A percentile compares a stretch with the other conserved stretches of the same genome.
These are phyloP conservation scores for Prosapia bicincta DNA, from an alignment of 2,888 invertebrate genomes.

Conservation along the genomic window DNA sequence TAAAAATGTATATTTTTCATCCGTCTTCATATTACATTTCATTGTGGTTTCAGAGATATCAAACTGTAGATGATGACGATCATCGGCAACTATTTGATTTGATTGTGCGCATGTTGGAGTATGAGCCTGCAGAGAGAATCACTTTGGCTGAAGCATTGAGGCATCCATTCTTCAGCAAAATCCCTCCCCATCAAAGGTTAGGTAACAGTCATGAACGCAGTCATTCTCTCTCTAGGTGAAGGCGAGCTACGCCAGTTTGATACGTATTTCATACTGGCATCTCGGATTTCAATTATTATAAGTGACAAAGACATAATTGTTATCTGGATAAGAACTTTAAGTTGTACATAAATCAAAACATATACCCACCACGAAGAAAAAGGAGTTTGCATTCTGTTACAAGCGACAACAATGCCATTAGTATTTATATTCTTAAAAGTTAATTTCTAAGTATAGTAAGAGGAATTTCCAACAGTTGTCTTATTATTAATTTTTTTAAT, in stretches of 20 bases:
- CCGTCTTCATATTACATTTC: too few species aligned
- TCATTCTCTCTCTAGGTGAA: conserved; percentile 50
- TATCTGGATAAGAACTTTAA: not conserved
- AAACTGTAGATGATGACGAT: conserved; percentile 83
- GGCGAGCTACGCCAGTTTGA: conserved; percentile 29
- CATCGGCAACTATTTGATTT: conserved; percentile 92
- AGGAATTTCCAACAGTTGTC: not conserved
- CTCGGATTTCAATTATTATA: conserved; percentile 7
- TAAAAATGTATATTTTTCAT: too few species aligned
- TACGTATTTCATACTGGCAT: conserved; percentile 19
- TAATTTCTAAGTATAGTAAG: not conserved
- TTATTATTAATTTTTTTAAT: not conserved
- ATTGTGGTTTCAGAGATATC: conserved; percentile 71
- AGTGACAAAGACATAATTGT: not conserved
- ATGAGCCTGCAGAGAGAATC: conserved; percentile 89
- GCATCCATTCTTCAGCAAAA: conserved; percentile 90
- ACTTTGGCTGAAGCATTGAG: conserved; percentile 81
- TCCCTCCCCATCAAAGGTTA: conserved; percentile 74
- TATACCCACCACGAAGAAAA: not conserved
- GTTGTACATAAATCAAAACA: not conserved
- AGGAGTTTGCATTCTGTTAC: not conserved
- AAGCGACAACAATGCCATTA: not conserved
- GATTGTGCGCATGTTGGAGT: conserved; percentile 93
- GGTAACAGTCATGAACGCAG: conserved; percentile 61
- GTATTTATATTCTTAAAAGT: not conserved